These are phyloP conservation scores for Crocuta crocuta DNA, from an alignment of 2,113 vertebrate species.

Conservation along the genomic window DNA sequence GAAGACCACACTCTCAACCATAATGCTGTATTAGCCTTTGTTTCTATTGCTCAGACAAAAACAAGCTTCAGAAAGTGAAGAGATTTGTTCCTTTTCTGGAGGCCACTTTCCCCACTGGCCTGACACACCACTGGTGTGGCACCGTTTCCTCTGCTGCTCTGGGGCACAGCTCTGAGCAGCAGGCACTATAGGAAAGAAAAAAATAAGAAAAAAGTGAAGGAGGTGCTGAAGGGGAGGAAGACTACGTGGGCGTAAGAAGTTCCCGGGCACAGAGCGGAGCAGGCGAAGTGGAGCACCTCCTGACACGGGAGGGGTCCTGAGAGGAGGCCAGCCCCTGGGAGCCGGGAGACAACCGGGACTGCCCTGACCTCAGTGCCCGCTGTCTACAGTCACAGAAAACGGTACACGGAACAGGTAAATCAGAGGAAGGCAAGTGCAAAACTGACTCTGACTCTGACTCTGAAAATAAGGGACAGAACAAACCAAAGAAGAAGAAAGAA, in stretches of 20 bases:
- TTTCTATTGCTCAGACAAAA: background rate
- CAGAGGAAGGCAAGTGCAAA: slow-evolving; percentile 93
- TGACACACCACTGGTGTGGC: background rate
- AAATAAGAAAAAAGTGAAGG: slow-evolving; percentile 97
- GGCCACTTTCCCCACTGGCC: background rate
- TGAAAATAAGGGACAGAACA: slow-evolving; percentile 92
- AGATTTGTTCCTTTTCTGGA: background rate
- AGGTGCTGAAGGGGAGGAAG: slow-evolving; percentile 96
- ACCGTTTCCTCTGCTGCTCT: background rate
- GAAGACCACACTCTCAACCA: background rate
- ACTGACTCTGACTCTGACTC: slow-evolving; percentile 86
- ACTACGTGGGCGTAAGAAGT: slow-evolving; percentile 98
- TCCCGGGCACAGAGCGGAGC: slow-evolving; percentile 94
- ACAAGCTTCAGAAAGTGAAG: background rate
- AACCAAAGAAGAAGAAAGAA: slow-evolving; percentile 97
- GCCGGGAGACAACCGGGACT: slow-evolving; percentile 97
- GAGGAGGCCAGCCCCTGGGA: slow-evolving; percentile 98
- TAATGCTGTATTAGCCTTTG: background rate
- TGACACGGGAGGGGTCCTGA: slow-evolving; percentile 98
- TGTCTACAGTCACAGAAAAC: slow-evolving; percentile 96
- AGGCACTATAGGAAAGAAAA: slow-evolving; percentile 92
- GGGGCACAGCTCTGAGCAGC: slow-evolving; percentile 71
- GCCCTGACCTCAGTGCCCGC: slow-evolving; percentile 96
- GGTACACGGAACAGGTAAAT: slow-evolving; percentile 90
- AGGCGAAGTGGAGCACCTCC: slow-evolving; percentile 96